A percentile compares a stretch with the other conserved stretches of the same genome.
Evolutionary conservation across 2,888 invertebrate genomes (phyloP).

Genomic region (Arge pagana): DNA sequence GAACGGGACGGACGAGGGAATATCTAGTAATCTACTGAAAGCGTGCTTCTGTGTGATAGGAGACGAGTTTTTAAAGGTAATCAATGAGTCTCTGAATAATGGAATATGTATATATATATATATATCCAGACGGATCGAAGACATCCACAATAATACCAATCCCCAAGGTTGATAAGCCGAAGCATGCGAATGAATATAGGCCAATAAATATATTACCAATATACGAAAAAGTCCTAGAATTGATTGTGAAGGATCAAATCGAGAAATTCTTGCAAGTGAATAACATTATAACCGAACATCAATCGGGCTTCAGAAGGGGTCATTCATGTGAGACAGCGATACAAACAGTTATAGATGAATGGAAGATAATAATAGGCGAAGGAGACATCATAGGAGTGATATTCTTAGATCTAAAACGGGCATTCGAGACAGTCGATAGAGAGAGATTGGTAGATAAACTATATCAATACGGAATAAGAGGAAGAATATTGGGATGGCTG

Average conservation of each 20-base stretch:
- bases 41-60: neutral
- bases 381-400: constrained; percentile 6
- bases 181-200: constrained; percentile 15
- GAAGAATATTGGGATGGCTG: constrained; percentile 8
- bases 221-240: constrained; percentile 17
- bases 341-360: constrained; percentile 12
- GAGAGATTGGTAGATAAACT: neutral
- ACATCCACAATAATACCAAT: constrained; percentile 20
- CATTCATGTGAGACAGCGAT: constrained; percentile 19
- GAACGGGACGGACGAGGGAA: constrained; percentile 15
- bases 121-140: constrained; percentile 18
- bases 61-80: constrained; percentile 9
- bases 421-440: neutral
- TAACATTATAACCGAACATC: constrained; percentile 10
- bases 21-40: constrained; percentile 15
- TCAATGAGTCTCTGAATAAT: constrained; percentile 14
- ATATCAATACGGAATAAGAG: constrained; percentile 9
- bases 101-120: no score
- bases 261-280: constrained; percentile 1
- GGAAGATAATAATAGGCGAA: neutral
- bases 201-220: constrained; percentile 21
- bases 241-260: constrained; percentile 6
- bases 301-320: constrained; percentile 14
- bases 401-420: constrained; percentile 11
- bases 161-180: constrained; percentile 13